Evolutionary conservation across 2,113 vertebrate genomes (phyloP).

Genomic region (Regulus satrapa): DNA sequence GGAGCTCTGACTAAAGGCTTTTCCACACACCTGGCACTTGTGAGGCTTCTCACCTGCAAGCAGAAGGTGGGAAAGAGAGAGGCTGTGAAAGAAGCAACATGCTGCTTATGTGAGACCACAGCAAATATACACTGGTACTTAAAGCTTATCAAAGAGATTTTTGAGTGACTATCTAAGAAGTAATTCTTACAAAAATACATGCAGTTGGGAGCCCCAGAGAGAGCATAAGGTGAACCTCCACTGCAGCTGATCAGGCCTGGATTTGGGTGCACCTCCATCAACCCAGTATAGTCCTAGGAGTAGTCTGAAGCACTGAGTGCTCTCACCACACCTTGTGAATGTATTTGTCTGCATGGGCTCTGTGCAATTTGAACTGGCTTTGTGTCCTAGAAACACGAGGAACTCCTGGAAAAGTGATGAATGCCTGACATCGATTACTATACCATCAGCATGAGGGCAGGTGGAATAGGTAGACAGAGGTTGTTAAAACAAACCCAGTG

Average conservation of each 20-base stretch:
- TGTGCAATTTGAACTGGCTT: neutral
- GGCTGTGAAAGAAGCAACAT: neutral
- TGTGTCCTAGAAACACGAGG: neutral
- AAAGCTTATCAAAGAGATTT: neutral
- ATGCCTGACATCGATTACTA: neutral
- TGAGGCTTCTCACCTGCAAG: conserved; percentile 94
- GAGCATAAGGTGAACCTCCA: neutral
- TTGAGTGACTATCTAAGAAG: neutral
- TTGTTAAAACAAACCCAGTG: neutral
- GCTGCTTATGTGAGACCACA: neutral
- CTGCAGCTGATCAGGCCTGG: neutral
- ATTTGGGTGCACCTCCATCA: neutral
- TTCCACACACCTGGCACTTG: conserved; percentile 99
- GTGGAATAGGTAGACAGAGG: neutral
- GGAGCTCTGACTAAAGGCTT: conserved; percentile 98
- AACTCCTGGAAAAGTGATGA: neutral
- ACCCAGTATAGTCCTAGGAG: neutral
- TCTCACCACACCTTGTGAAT: neutral
- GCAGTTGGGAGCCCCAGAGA: neutral
- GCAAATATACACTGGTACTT: neutral
- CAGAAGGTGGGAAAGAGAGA: neutral
- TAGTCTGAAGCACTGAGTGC: neutral
- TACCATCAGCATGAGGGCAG: neutral
- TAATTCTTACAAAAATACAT: neutral
- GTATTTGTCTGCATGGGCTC: neutral